Evolutionary conservation across 2,888 invertebrate genomes (phyloP).

Genomic region (Melinaea marsaeus): DNA sequence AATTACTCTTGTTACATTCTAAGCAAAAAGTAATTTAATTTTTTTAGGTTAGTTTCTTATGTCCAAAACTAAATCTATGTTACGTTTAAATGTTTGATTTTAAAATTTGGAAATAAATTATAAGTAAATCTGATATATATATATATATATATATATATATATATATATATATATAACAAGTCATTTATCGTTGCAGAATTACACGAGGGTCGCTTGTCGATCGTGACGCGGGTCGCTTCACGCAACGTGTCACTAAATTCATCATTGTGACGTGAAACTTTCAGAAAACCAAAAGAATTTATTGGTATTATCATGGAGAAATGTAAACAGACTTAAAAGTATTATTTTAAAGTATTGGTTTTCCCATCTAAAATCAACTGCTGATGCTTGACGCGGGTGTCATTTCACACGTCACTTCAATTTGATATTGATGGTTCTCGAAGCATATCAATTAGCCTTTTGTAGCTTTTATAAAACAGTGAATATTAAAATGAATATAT

Average conservation of each 20-base stretch:
- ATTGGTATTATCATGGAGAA: not conserved
- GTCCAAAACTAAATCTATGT: no score
- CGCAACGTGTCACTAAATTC: conserved; percentile 13
- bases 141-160: conserved; percentile 7
- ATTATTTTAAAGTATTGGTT: no score
- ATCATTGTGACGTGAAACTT: conserved; percentile 4
- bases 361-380: no score
- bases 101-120: no score
- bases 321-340: not conserved
- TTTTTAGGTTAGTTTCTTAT: no score
- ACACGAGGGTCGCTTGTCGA: conserved; percentile 9
- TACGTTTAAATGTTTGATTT: no score
- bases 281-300: not conserved
- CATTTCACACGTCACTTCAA: no score
- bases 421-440: not conserved
- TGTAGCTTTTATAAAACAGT: no score
- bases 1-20: not conserved
- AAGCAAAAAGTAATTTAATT: not conserved
- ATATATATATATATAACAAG: conserved; percentile 5
- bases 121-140: not conserved
- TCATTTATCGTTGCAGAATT: conserved; percentile 3
- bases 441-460: not conserved
- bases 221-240: conserved; percentile 21
- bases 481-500: no score
- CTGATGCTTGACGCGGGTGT: no score